Evolutionary conservation across 1,140 invertebrate genomes (phyloP).

Genomic region (Saccostrea glomerata): DNA sequence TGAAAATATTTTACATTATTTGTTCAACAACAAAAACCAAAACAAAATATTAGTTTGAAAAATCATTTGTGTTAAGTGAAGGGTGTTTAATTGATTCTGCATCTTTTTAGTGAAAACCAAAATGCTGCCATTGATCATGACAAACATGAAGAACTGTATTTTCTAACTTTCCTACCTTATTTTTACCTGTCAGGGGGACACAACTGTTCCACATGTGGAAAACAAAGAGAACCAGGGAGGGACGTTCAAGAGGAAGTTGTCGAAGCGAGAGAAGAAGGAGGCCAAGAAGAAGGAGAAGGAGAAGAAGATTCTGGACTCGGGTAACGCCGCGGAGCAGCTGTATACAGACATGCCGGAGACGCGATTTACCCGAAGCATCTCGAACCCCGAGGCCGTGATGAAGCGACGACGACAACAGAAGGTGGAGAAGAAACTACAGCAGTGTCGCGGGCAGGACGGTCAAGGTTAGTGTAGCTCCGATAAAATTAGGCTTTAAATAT

Average conservation of each 20-base stretch:
- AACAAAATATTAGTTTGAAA: too few species aligned
- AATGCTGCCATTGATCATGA: too few species aligned
- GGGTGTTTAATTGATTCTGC: too few species aligned
- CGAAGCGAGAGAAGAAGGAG: slow-evolving; percentile 99
- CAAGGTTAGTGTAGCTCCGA: slow-evolving; percentile 81
- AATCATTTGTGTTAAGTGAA: too few species aligned
- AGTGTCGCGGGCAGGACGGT: slow-evolving; percentile 92
- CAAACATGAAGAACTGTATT: too few species aligned
- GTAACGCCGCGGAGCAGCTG: slow-evolving; percentile 73
- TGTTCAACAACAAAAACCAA: too few species aligned
- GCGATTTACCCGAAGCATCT: slow-evolving; percentile 96
- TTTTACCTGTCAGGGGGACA: slow-evolving; percentile 57
- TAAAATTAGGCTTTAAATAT: not conserved
- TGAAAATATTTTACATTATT: too few species aligned
- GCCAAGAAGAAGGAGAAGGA: slow-evolving; percentile 98
- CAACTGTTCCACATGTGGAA: slow-evolving; percentile 41
- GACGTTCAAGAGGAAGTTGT: slow-evolving; percentile 91
- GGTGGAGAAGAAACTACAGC: slow-evolving; percentile 96
- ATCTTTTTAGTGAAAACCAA: too few species aligned
- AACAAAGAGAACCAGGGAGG: slow-evolving; percentile 58
- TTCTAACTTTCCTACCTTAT: not conserved
- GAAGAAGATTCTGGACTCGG: slow-evolving; percentile 79
- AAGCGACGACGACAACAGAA: slow-evolving; percentile 96
- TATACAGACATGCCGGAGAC: slow-evolving; percentile 94
- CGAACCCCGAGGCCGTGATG: slow-evolving; percentile 99